Evolutionary conservation across 2,888 invertebrate species (phyloP), one percentile per base, ranked within the genome.

Genomic region (Uropetala carovei): DNA sequence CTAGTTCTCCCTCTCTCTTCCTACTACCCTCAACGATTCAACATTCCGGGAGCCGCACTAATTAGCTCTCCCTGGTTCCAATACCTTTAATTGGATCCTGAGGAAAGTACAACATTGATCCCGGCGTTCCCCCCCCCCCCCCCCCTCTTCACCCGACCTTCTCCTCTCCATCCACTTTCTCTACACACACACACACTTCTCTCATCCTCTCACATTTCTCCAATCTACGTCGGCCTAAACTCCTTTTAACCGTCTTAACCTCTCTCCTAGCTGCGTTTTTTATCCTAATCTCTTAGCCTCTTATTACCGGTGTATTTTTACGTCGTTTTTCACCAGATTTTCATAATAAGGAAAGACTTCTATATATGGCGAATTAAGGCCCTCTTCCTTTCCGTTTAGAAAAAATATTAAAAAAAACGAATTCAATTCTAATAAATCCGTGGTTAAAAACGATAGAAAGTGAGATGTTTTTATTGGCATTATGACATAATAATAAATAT

Each of bases 41-140:
- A 89, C 89, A 89, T 89, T 89, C 89, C 89, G 89, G 64, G 64
- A 89, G 92, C 92, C 82, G 83, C 92, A 92, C 92, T 92, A 92
- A 92, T 92, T 92, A 92, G 83, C 92, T 92, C 92, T 81, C 92
- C 59, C 57, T 60, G 84, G 82, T 92, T 43, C 89, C 92, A 92
- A 92, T 92, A 92, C 92, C 92, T 92, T 92, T 92, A 92, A 92
- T 92, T 92, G 92, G 92, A 92, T 92, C 92, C 89, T 84, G 92
- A 92, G 92, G 83, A 92, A 92, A 92, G 92, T 92, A 92, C 82
- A 92, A 92, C 92, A 83, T 92, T 92, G 57, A 85, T 85, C 85
- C 85, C 58, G 22, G 85, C 57, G 85, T 85, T 85, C 56, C n/a
- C 57, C 85, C 0, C 57, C 13, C n/a, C n/a, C 58, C 57, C 22